Evolutionary conservation across 1,140 invertebrate species (phyloP), one percentile per base, ranked within the genome.

Genomic region (Drosophila miranda): DNA sequence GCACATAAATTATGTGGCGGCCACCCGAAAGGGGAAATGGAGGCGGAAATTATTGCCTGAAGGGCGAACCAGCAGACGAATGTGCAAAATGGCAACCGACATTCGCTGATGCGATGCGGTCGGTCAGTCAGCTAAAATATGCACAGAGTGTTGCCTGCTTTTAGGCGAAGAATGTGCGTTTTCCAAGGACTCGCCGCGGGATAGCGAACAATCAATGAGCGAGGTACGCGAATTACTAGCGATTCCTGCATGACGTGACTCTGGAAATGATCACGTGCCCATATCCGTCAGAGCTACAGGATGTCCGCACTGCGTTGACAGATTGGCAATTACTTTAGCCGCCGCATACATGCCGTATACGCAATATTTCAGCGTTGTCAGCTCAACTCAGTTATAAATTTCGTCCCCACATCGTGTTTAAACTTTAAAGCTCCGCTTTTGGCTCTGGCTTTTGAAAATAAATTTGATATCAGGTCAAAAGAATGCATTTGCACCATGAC

Each of bases 1-100:
- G 38, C 51, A 66, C 69, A 87, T 86, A 87, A 87, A 86, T 86
- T 87, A 86, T 81, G 70, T 61, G 54, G 19, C 64, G 42, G 16
- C n/a, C 69, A 49, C 43, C 34, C 30, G 16, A 43, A 44, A 34
- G 50, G 62, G 67, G 59, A 81, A 81, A 81, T 76, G 72, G 46
- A 62, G 67, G 45, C 77, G 80, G 81, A 84, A 77, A 86, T 84
- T 56, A 80, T 77, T 77, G 62, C 54, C 68, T 52, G 53, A 51
- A 59, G 78, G 55, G 38, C 58, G 52, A 30, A 49, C 62, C 26
- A 42, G 46, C 71, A 46, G 55, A 43, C 74, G 52, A 68, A 61
- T 44, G 50, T 54, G 28, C 28, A 6, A 26, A 49, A 30, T 51
- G 44, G 34, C 55, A 23, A 28, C 48, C 56, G 16, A 52, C 62